phyloP scores from a whole-genome alignment of 2,888 invertebrate species.

The Camptogramma bilineatum region DNA sequence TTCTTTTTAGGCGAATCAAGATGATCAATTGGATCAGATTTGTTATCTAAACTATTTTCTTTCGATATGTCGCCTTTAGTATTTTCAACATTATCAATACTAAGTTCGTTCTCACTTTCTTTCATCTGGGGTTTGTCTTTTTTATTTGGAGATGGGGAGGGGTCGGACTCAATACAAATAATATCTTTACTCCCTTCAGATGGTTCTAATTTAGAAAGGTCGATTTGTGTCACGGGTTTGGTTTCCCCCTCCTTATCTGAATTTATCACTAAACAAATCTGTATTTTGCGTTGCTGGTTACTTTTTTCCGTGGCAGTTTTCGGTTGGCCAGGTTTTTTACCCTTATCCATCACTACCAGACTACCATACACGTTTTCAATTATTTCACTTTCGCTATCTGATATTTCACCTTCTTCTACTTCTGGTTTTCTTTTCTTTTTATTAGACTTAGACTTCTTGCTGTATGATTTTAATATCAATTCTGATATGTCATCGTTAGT shows the following conservation, averaged over 20 bases:
- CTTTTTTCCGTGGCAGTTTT: slow-evolving; percentile 51
- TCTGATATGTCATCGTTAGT: slow-evolving; percentile 77
- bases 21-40: neutral
- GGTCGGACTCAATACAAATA: slow-evolving; percentile 33
- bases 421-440: slow-evolving; percentile 52
- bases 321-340: slow-evolving; percentile 37
- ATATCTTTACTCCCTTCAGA: slow-evolving; percentile 45
- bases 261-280: slow-evolving; percentile 70
- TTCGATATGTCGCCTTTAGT: neutral
- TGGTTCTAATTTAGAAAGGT: slow-evolving; percentile 65
- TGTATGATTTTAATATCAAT: slow-evolving; percentile 75
- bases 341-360: slow-evolving; percentile 62
- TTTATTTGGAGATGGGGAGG: slow-evolving; percentile 29
- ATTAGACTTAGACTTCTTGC: slow-evolving; percentile 50
- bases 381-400: slow-evolving; percentile 79
- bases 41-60: neutral
- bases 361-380: slow-evolving; percentile 77
- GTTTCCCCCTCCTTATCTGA: slow-evolving; percentile 44
- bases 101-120: slow-evolving; percentile 11
- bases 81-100: slow-evolving; percentile 8
- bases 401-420: slow-evolving; percentile 78
- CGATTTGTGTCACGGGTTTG: slow-evolving; percentile 34
- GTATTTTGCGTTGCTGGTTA: slow-evolving; percentile 64
- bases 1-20: slow-evolving; percentile 11
- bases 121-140: slow-evolving; percentile 7